Conservation (phyloP, 2,797 vertebrate species). For the Parambassis ranga region DNA sequence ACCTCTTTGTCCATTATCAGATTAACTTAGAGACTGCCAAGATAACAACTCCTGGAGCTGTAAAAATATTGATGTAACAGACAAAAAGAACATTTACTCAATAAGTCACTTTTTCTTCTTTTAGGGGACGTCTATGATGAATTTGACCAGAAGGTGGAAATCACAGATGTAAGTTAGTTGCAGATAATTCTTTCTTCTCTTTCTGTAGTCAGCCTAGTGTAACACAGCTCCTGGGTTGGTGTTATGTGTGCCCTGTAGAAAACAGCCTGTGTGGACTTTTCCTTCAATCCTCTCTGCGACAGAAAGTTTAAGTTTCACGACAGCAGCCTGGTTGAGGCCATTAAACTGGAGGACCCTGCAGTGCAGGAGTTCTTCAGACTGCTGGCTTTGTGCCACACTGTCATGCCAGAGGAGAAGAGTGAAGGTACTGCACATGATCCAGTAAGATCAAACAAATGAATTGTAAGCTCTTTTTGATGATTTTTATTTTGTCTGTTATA, state of each 20-base stretch:
- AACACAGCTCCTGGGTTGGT: neutral
- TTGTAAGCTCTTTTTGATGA: neutral
- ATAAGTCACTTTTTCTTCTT: constrained; percentile 22
- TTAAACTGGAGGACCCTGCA: constrained; percentile 80
- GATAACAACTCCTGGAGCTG: no score
- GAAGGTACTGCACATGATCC: constrained; percentile 71
- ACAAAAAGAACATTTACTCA: no score
- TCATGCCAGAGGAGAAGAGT: constrained; percentile 91
- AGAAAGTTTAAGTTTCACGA: constrained; percentile 82
- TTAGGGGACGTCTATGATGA: constrained; percentile 81
- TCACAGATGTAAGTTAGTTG: constrained; percentile 76
- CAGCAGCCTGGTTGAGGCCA: constrained; percentile 82
- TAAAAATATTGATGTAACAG: no score
- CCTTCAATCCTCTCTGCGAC: constrained; percentile 85
- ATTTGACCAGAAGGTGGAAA: constrained; percentile 78
- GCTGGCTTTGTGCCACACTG: constrained; percentile 91
- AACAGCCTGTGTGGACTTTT: constrained; percentile 81
- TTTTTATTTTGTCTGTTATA: constrained; percentile 33
- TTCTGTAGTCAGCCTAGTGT: neutral
- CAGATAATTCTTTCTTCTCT: neutral
- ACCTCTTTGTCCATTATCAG: no score
- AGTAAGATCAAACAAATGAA: neutral
- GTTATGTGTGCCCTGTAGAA: constrained; percentile 66
- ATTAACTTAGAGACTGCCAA: no score
- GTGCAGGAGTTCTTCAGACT: constrained; percentile 91